Conservation (phyloP, 1,140 invertebrate species). For the Drosophila eugracilis region DNA sequence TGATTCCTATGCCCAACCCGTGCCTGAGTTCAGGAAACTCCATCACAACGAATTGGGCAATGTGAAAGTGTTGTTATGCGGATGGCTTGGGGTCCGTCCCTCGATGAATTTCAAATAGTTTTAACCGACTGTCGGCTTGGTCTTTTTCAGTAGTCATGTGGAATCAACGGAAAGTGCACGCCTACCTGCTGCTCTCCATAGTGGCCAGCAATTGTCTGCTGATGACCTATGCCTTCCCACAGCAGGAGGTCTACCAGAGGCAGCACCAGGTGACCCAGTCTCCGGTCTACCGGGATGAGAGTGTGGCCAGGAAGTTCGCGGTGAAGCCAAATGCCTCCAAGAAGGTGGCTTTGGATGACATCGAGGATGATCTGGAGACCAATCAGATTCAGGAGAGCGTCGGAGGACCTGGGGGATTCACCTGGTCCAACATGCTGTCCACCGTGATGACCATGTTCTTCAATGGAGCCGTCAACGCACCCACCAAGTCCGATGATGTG, state of each 20-base stretch:
- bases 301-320: conserved; percentile 89
- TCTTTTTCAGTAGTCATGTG: conserved; percentile 80
- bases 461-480: conserved; percentile 88
- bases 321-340: conserved; percentile 95
- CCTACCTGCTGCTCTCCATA: conserved; percentile 85
- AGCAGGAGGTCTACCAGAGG: conserved; percentile 76
- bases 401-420: conserved; percentile 88
- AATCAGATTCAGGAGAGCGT: conserved; percentile 91
- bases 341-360: conserved; percentile 92
- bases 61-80: conserved; percentile 74
- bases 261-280: conserved; percentile 63
- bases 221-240: conserved; percentile 85
- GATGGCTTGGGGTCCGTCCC: background rate
- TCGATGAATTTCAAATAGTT: conserved; percentile 42
- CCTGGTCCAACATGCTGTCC: conserved; percentile 93
- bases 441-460: conserved; percentile 92
- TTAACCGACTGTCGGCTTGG: conserved; percentile 22
- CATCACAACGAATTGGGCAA: conserved; percentile 16
- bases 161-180: conserved; percentile 83
- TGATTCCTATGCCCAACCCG: conserved; percentile 47
- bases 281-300: conserved; percentile 67
- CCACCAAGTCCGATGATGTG: conserved; percentile 92
- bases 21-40: conserved; percentile 56
- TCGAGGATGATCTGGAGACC: conserved; percentile 91
- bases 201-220: conserved; percentile 85